Conservation (phyloP, 1,140 invertebrate species). For the Rhagoletis pomonella region DNA sequence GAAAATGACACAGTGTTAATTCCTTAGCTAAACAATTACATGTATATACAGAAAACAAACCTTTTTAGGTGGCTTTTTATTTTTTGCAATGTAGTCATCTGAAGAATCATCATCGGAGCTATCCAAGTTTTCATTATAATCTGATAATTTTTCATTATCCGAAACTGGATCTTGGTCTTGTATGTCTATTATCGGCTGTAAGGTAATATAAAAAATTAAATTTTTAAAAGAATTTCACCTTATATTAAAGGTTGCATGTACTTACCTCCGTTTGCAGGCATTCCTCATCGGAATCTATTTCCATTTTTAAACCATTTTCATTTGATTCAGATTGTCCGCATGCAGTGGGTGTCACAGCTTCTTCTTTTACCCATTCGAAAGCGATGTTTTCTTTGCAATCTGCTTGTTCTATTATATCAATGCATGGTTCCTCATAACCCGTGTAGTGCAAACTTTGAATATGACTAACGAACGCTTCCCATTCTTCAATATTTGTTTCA, state of each 20-base stretch:
- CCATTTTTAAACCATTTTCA: slow-evolving; percentile 16
- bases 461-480: slow-evolving; percentile 18
- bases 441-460: slow-evolving; percentile 33
- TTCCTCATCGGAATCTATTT: slow-evolving; percentile 8
- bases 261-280: neutral
- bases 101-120: neutral
- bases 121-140: neutral
- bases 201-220: slow-evolving; percentile 1
- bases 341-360: neutral
- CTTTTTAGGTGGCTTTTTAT: neutral
- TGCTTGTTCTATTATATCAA: neutral
- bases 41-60: neutral
- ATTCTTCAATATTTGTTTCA: neutral
- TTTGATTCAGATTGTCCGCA: neutral
- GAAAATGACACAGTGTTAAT: neutral
- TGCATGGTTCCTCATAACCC: neutral
- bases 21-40: neutral
- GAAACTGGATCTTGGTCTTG: neutral
- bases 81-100: neutral
- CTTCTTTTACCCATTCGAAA: slow-evolving; percentile 23
- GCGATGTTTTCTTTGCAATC: slow-evolving; percentile 27
- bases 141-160: neutral
- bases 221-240: neutral
- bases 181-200: neutral
- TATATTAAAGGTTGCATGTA: neutral